Conservation (phyloP, 1,140 invertebrate species). For the Zaprionus vittiger region DNA sequence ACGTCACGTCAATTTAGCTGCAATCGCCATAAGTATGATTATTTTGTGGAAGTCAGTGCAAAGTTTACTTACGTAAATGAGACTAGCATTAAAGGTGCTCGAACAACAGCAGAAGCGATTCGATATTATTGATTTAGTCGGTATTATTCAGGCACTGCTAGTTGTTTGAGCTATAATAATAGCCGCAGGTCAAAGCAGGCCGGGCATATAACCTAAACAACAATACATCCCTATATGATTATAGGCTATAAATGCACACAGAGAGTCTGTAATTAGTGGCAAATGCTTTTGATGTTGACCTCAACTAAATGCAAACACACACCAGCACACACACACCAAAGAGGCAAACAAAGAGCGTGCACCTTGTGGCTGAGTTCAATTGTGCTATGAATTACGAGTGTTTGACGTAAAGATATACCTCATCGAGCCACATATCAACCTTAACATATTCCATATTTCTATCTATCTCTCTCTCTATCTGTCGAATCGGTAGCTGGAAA, state of each 20-base stretch:
- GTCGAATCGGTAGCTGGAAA: background rate
- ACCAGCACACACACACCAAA: background rate
- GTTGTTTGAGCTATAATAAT: conserved; percentile 32
- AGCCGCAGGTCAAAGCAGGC: conserved; percentile 17
- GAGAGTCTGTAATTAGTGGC: conserved; percentile 61
- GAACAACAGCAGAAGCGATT: conserved; percentile 21
- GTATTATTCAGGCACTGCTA: conserved; percentile 9
- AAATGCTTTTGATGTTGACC: conserved; percentile 72
- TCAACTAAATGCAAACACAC: conserved; percentile 48
- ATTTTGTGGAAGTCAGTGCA: conserved; percentile 32
- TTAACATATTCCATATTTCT: background rate
- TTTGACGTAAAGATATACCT: conserved; percentile 7
- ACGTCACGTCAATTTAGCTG: background rate
- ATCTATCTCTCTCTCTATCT: background rate
- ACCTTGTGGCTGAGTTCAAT: conserved; percentile 25
- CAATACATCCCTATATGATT: conserved; percentile 35
- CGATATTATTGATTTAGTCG: conserved; percentile 57
- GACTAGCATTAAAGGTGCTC: conserved; percentile 48
- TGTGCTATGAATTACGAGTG: conserved; percentile 11
- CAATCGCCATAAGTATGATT: conserved; percentile 33
- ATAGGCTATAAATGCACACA: conserved; percentile 8
- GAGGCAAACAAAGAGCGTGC: conserved; percentile 13
- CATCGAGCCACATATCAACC: conserved; percentile 10
- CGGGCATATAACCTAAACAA: conserved; percentile 18
- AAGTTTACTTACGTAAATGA: conserved; percentile 65